phyloP scores from a whole-genome alignment of 1,140 invertebrate species.

The Aphelinus certus region DNA sequence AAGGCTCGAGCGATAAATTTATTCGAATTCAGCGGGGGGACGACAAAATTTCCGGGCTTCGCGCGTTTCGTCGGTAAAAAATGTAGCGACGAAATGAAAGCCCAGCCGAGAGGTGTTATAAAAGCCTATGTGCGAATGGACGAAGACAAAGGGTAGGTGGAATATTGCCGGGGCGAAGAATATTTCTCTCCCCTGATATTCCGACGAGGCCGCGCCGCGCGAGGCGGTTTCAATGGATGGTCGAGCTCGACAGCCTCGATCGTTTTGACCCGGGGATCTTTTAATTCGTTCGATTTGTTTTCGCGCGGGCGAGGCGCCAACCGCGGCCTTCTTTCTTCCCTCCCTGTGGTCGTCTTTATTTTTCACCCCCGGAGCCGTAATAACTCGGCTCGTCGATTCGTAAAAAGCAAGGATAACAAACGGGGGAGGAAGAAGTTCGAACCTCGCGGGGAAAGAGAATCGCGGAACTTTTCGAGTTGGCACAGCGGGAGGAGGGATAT shows the following conservation, averaged over 20 bases:
- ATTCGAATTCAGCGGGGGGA: slow-evolving; percentile 41
- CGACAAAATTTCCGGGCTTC: no score
- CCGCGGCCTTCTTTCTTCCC: no score
- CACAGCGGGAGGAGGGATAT: background rate
- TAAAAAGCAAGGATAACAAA: slow-evolving; percentile 1
- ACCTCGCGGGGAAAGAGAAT: slow-evolving; percentile 7
- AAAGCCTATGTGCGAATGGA: background rate
- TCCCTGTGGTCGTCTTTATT: no score
- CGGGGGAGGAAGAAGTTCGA: background rate
- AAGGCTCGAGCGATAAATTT: slow-evolving; percentile 46
- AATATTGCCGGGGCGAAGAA: slow-evolving; percentile 25
- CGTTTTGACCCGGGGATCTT: no score
- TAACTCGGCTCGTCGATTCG: no score
- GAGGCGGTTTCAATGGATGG: background rate
- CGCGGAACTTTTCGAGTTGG: slow-evolving; percentile 12
- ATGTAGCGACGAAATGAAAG: background rate
- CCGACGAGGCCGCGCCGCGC: slow-evolving; percentile 39
- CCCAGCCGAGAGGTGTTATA: no score
- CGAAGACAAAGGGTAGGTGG: background rate
- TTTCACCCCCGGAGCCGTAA: no score
- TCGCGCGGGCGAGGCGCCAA: no score
- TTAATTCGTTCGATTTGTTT: no score
- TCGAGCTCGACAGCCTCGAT: no score
- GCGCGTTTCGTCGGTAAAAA: background rate
- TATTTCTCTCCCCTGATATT: slow-evolving; percentile 50